Evolutionary conservation across 1,140 invertebrate species (phyloP).

Genomic region (Aphelenchoides avenae): DNA sequence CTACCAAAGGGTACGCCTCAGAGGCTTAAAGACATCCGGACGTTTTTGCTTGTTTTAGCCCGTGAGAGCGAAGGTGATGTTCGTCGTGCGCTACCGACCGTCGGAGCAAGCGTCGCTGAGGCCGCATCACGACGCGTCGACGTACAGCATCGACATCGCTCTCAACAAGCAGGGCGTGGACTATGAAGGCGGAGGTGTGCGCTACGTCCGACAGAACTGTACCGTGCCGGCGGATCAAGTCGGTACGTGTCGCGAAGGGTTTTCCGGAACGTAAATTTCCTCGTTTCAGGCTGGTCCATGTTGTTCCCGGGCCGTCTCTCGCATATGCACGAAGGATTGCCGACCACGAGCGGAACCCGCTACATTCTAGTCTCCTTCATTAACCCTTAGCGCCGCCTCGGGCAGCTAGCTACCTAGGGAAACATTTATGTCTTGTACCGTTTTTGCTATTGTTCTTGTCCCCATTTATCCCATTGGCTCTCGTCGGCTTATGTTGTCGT

Average conservation of each 20-base stretch:
- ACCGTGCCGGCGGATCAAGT: conserved; percentile 68
- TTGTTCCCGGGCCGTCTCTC: conserved; percentile 95
- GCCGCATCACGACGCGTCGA: conserved; percentile 96
- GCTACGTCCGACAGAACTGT: conserved; percentile 92
- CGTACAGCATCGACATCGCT: conserved; percentile 95
- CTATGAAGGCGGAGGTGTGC: conserved; percentile 84
- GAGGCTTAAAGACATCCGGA: too few relatives aligned
- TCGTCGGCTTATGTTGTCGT: too few relatives aligned
- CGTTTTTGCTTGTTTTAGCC: too few relatives aligned
- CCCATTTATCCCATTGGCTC: too few relatives aligned
- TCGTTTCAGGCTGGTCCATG: conserved; percentile 85
- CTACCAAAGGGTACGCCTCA: too few relatives aligned
- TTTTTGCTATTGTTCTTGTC: too few relatives aligned
- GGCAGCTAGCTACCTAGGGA: too few relatives aligned
- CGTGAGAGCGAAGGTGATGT: too few relatives aligned
- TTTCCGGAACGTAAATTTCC: too few relatives aligned
- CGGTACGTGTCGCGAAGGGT: conserved; percentile 37
- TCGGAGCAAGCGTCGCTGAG: conserved; percentile 78
- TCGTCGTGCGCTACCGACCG: too few relatives aligned
- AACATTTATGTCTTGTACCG: too few relatives aligned
- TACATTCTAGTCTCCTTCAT: conserved; percentile 99
- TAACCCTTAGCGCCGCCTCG: conserved; percentile 88
- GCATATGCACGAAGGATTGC: conserved; percentile 90
- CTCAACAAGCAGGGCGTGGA: conserved; percentile 74
- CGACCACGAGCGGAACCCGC: conserved; percentile 79